These are phyloP conservation scores for Psettodes erumei DNA, from an alignment of 2,113 vertebrate genomes.

Conservation along the genomic window DNA sequence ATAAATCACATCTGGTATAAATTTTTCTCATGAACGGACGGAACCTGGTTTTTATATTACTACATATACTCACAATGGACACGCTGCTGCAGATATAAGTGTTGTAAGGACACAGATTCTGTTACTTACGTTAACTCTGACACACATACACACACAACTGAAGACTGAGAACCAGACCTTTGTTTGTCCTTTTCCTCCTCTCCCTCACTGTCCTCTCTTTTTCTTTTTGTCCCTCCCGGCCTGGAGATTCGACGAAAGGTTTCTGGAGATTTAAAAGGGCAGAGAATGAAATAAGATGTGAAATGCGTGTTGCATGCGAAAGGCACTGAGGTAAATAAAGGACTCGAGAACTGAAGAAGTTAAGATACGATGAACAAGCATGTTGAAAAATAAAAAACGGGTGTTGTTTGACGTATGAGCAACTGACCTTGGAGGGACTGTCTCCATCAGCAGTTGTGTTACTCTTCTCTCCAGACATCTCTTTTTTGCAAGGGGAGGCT, in stretches of 20 bases:
- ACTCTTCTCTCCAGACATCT: slow-evolving; percentile 39
- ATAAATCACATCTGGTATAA: background rate
- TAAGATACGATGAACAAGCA: background rate
- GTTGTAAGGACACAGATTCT: background rate
- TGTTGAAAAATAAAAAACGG: background rate
- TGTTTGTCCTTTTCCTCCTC: slow-evolving; percentile 64
- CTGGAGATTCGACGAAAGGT: slow-evolving; percentile 25
- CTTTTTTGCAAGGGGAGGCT: slow-evolving; percentile 51
- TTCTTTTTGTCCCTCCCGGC: slow-evolving; percentile 45
- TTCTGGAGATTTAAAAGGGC: slow-evolving; percentile 54
- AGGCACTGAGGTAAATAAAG: background rate
- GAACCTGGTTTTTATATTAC: background rate
- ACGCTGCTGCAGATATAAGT: background rate
- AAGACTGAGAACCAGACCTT: slow-evolving; percentile 65
- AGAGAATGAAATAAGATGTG: background rate
- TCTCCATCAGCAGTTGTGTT: slow-evolving; percentile 39
- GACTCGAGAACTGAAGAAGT: background rate
- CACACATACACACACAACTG: too few relatives aligned
- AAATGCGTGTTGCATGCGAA: background rate
- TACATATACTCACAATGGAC: too few relatives aligned
- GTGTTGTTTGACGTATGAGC: background rate
- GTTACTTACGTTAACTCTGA: background rate
- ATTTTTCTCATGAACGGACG: background rate
- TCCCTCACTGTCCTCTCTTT: slow-evolving; percentile 48
- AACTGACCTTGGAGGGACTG: slow-evolving; percentile 66